Conservation (phyloP, 92 coral and sea anemone genomes). For the Parazoanthus darwini region DNA sequence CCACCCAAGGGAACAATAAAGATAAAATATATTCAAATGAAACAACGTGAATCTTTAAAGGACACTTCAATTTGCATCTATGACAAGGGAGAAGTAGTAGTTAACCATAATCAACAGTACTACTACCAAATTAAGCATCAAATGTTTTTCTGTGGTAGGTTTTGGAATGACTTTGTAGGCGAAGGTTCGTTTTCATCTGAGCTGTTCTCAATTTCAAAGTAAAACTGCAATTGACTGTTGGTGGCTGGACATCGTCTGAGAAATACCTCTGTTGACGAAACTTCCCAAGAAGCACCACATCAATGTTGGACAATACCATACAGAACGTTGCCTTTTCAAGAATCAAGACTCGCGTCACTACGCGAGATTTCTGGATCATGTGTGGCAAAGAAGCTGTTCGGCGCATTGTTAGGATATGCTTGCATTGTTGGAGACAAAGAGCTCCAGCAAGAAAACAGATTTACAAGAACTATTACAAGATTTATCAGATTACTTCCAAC, state of each 20-base stretch:
- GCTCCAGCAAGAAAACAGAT: background rate
- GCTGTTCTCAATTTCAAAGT: background rate
- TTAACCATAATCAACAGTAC: slow-evolving; percentile 29
- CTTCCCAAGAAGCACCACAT: background rate
- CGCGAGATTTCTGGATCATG: background rate
- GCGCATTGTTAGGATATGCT: background rate
- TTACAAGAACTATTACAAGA: background rate
- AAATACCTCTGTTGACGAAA: background rate
- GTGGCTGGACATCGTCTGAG: no score
- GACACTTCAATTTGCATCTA: slow-evolving; percentile 22
- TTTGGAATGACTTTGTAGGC: slow-evolving; percentile 55
- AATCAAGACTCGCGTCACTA: background rate
- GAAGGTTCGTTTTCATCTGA: slow-evolving; percentile 34
- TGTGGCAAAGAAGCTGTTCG: background rate
- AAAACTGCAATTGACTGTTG: no score
- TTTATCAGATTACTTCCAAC: no score
- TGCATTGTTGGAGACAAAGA: background rate
- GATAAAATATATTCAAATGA: slow-evolving; percentile 36
- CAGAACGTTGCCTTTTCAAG: background rate
- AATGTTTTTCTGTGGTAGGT: slow-evolving; percentile 30
- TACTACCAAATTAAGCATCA: slow-evolving; percentile 40
- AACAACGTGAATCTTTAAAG: slow-evolving; percentile 29
- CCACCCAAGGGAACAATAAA: slow-evolving; percentile 28
- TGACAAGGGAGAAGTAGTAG: background rate
- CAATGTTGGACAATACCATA: background rate